Conservation (phyloP, 2,113 vertebrate genomes). For the Atlantisia rogersi region DNA sequence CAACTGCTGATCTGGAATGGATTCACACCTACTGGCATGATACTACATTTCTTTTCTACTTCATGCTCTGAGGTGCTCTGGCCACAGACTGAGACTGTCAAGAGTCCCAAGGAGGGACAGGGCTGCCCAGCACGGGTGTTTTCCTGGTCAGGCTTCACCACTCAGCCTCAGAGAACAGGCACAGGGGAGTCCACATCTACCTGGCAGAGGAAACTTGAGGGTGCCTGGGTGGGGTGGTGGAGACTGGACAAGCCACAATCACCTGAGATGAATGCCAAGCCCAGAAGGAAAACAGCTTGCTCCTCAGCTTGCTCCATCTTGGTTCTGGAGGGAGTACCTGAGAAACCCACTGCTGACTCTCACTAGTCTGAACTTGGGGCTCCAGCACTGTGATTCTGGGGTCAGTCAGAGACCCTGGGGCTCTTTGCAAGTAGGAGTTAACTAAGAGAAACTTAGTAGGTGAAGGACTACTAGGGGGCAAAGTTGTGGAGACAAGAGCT, state of each 20-base stretch:
- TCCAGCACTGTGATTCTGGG: not conserved
- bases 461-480: not conserved
- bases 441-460: not conserved
- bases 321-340: not conserved
- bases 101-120: not conserved
- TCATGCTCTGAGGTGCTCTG: not conserved
- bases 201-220: not conserved
- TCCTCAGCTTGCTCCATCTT: not conserved
- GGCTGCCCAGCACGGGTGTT: not conserved
- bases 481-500: not conserved
- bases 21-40: not conserved
- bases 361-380: not conserved
- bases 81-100: not conserved
- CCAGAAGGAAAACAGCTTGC: not conserved
- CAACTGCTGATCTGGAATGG: not conserved
- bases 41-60: not conserved
- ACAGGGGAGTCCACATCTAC: too few relatives aligned
- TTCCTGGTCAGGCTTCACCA: not conserved
- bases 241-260: not conserved
- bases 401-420: not conserved
- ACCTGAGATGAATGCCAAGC: not conserved
- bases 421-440: not conserved
- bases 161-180: not conserved
- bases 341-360: not conserved
- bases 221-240: rapidly evolving